phyloP scores from a whole-genome alignment of 2,888 invertebrate species.

The Heteropelma amictum region DNA sequence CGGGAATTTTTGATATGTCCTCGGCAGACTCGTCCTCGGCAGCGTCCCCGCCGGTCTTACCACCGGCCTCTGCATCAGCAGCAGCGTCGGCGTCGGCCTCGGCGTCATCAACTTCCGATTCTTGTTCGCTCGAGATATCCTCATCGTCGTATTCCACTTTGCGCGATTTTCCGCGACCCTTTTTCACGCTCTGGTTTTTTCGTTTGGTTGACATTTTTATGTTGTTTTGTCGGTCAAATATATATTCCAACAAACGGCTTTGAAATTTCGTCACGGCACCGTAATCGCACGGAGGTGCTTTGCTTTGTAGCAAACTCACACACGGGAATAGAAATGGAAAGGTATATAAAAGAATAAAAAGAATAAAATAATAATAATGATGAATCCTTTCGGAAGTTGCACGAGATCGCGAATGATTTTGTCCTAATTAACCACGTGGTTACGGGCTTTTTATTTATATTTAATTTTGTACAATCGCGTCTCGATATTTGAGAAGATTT shows the following conservation, averaged over 20 bases:
- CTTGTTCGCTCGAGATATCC: slow-evolving; percentile 76
- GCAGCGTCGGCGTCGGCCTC: slow-evolving; percentile 60
- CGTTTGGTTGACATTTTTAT: slow-evolving; percentile 71
- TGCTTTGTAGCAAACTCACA: too few relatives aligned
- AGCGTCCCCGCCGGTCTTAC: slow-evolving; percentile 69
- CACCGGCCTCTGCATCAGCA: slow-evolving; percentile 64
- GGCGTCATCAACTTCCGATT: slow-evolving; percentile 73
- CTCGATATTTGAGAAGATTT: slow-evolving; percentile 8
- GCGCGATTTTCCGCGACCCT: slow-evolving; percentile 70
- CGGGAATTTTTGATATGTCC: slow-evolving; percentile 72
- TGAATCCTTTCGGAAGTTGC: too few relatives aligned
- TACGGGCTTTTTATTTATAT: neutral
- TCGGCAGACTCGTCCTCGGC: slow-evolving; percentile 71
- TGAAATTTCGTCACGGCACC: neutral
- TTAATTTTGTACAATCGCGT: neutral
- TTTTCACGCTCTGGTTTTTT: slow-evolving; percentile 68
- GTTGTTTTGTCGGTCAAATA: neutral
- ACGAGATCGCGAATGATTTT: too few relatives aligned
- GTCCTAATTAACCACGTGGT: too few relatives aligned
- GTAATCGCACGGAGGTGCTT: slow-evolving; percentile 18
- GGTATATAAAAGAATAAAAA: too few relatives aligned
- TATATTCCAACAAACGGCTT: neutral
- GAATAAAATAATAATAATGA: too few relatives aligned
- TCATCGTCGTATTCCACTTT: slow-evolving; percentile 76
- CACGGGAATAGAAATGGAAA: too few relatives aligned